A percentile compares a stretch with the other conserved stretches of the same genome.
These are phyloP conservation scores for Podilymbus podiceps DNA, from an alignment of 2,113 vertebrate genomes.

Conservation along the genomic window DNA sequence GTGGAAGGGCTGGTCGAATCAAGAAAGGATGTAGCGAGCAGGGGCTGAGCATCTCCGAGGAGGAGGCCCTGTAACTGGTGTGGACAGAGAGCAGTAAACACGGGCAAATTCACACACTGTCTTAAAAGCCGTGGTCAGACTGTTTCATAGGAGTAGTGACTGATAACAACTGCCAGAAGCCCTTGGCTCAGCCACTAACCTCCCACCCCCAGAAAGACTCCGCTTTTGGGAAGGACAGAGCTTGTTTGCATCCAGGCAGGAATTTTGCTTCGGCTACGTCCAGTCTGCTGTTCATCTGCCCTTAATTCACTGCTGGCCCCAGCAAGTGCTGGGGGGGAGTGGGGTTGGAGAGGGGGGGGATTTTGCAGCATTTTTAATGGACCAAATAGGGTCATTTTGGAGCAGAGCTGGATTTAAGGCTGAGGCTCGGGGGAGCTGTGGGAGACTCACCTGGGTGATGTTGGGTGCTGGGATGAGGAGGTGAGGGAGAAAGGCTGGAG, in stretches of 20 bases:
- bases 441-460: not conserved
- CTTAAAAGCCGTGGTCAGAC: not conserved
- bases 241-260: not conserved
- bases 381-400: not conserved
- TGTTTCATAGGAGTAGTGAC: not conserved
- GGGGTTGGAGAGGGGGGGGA: no score
- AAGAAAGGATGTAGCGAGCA: not conserved
- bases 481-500: not conserved
- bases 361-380: not conserved
- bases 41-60: not conserved
- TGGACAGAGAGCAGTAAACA: not conserved
- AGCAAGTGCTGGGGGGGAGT: not conserved
- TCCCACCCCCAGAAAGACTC: not conserved
- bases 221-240: not conserved
- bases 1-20: not conserved
- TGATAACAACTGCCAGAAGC: conserved; percentile 23
- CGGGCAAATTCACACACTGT: not conserved
- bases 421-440: not conserved
- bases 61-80: not conserved
- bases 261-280: not conserved
- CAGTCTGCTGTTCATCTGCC: not conserved
- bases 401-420: not conserved
- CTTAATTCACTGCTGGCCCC: not conserved
- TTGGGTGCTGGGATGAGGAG: not conserved
- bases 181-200: not conserved